Base-by-base conservation (phyloP, 2,888 invertebrate genomes). In the Tricholauxania praeusta region DNA sequence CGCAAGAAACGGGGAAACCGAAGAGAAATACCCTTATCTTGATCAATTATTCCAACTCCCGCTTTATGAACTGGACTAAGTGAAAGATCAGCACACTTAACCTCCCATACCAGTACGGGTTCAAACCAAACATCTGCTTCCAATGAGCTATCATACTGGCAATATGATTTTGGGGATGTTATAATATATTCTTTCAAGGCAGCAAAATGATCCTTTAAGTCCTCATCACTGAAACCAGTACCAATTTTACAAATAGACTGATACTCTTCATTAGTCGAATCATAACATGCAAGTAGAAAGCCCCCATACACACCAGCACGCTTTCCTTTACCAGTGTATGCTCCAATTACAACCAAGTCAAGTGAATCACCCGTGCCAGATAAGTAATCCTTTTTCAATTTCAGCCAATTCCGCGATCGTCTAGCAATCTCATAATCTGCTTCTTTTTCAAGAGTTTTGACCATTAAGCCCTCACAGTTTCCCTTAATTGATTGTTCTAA, bases 381-480 rank as follows among this genome's bases (percentile, higher is more conserved):
- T 77, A 99, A 89, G 88, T 99, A 99, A 89, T 99, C 99, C 85
- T 99, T 99, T 87, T 99, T 99, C 72, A 99, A 87, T 89, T 98
- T 98, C 52, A 98, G 89, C 98, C 98, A 98, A 87, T 97, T 97
- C 77, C 93, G 91, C 0, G 96, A 96, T 53, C 99, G 89, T 80
- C 97, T 95, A 0, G 99, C 98, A 80, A 99, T 99, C 89, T 99
- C 99, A 87, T 99, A 99, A 0, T 95, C 94, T 0, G 99, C 96
- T 81, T 95, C 93, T 5, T 87, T 86, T 79, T 93, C 91, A 67
- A 99, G 88, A 0, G 98, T 96, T 89, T 99, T 99, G 10, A 99
- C 96, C 99, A 99, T 99, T 72, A 99, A 89, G 1, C 99, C 99
- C 89, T 99, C 99, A 88, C 99, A 99, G 84, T 97, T 97, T 70